phyloP scores from a whole-genome alignment of 2,888 invertebrate genomes.

The Dicycla oo region DNA sequence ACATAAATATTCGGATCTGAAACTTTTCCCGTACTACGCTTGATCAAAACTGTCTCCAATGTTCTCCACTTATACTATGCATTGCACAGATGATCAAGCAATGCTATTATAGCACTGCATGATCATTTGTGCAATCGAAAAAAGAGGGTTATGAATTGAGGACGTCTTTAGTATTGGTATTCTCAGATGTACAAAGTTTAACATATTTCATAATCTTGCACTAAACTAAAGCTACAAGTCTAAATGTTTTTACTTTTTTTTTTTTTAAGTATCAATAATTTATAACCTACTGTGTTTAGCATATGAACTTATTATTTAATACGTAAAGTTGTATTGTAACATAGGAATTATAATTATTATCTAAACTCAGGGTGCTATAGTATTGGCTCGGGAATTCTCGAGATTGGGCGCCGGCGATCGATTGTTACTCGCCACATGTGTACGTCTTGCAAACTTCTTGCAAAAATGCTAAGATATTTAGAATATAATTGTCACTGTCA shows the following conservation, averaged over 20 bases:
- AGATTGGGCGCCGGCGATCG: constrained; percentile 33
- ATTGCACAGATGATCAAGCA: constrained; percentile 11
- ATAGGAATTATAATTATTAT: constrained; percentile 63
- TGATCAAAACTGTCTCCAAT: neutral
- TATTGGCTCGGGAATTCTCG: constrained; percentile 62
- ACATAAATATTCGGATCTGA: neutral
- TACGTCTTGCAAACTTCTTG: constrained; percentile 3
- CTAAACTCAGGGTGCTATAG: constrained; percentile 82
- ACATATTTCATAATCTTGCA: constrained; percentile 37
- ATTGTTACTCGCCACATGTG: neutral
- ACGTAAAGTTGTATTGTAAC: constrained; percentile 66
- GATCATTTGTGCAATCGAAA: neutral
- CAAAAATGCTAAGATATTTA: neutral
- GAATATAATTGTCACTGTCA: neutral
- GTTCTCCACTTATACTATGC: neutral
- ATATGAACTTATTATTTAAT: constrained; percentile 69
- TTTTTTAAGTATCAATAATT: constrained; percentile 72
- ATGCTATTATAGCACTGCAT: too few species aligned
- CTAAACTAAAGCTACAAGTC: constrained; percentile 62
- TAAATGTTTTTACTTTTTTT: constrained; percentile 70
- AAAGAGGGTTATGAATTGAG: neutral
- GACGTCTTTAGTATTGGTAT: neutral
- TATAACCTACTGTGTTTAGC: constrained; percentile 67
- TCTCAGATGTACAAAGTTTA: constrained; percentile 13
- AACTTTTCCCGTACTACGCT: constrained; percentile 5